Conservation (phyloP, 2,888 invertebrate species). For the Caenorhabditis uteleia region DNA sequence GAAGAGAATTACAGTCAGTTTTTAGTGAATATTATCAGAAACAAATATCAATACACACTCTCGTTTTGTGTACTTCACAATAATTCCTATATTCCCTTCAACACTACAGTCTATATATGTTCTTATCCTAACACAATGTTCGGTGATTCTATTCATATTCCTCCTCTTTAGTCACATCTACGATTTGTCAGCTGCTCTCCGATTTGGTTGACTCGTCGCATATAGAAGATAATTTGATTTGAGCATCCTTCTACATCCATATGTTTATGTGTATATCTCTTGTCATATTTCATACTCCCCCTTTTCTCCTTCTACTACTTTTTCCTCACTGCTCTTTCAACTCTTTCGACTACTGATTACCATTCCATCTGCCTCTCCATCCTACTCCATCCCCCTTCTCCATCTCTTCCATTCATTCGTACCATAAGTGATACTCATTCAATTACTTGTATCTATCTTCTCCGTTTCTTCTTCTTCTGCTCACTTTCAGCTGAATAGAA, state of each 20-base stretch:
- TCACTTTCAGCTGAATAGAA: not conserved
- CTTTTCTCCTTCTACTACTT: not conserved
- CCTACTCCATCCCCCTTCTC: not conserved
- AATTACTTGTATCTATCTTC: not conserved
- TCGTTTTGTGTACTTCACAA: too few species aligned
- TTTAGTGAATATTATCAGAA: too few species aligned
- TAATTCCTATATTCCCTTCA: too few species aligned
- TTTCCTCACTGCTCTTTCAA: not conserved
- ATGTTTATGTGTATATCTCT: not conserved
- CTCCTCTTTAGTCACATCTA: constrained; percentile 3
- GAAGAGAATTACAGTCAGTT: too few species aligned
- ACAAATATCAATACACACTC: too few species aligned
- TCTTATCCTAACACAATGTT: too few species aligned
- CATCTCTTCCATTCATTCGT: not conserved
- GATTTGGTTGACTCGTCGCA: too few species aligned
- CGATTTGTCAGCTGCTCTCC: too few species aligned
- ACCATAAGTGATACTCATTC: not conserved
- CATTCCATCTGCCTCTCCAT: not conserved
- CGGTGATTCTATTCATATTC: constrained; percentile 1
- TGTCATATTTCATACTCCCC: not conserved
- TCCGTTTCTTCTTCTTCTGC: not conserved
- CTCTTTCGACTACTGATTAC: not conserved
- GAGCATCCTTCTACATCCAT: too few species aligned
- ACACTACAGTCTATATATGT: too few species aligned
- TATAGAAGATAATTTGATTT: too few species aligned